Evolutionary conservation across 2,797 vertebrate species (phyloP).

Genomic region (Furcifer pardalis): DNA sequence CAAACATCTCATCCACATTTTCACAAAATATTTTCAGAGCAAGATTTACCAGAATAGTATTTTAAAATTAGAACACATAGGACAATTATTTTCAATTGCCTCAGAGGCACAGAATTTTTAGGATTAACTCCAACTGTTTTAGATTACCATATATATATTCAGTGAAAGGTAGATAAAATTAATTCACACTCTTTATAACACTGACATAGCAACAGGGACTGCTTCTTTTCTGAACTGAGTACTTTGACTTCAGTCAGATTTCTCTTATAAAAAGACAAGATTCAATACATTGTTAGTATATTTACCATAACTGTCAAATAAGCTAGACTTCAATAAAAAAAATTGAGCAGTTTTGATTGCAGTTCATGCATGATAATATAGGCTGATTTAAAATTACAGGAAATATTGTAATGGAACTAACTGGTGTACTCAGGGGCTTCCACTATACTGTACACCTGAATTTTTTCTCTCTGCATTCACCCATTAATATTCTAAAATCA

Average conservation of each 20-base stretch:
- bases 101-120: neutral
- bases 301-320: neutral
- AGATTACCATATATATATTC: neutral
- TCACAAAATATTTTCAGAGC: neutral
- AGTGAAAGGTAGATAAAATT: neutral
- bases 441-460: neutral
- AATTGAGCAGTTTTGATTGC: slow-evolving; percentile 29
- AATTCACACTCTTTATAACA: neutral
- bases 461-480: neutral
- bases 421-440: neutral
- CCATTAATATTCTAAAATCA: neutral
- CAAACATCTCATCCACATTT: neutral
- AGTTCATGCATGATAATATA: slow-evolving; percentile 11
- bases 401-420: slow-evolving; percentile 19
- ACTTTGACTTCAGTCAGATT: slow-evolving; percentile 17
- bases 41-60: neutral
- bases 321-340: slow-evolving; percentile 29
- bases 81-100: slow-evolving; percentile 1
- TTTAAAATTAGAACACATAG: neutral
- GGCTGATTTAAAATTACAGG: neutral
- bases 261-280: neutral
- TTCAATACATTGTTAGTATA: slow-evolving; percentile 32
- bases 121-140: neutral
- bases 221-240: neutral
- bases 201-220: slow-evolving; percentile 7